Percentiles rank a stretch among this genome's conserved stretches.
Evolutionary conservation across 2,113 vertebrate genomes (phyloP).

Genomic region (Sphaerodactylus townsendi): DNA sequence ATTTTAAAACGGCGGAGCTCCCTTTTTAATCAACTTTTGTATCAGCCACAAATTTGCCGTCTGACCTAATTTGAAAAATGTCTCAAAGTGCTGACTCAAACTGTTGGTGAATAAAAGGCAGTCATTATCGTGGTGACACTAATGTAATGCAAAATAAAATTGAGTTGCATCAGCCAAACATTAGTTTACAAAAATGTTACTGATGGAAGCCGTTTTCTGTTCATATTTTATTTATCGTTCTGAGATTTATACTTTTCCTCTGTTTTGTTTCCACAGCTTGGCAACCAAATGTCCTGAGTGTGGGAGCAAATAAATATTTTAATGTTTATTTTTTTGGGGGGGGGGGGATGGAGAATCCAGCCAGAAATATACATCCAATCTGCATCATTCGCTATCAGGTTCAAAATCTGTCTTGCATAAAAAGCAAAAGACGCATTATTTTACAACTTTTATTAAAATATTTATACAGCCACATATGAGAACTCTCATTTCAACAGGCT

Average conservation of each 20-base stretch:
- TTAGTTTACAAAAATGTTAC: constrained; percentile 80
- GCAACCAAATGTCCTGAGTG: constrained; percentile 52
- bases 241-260: constrained; percentile 58
- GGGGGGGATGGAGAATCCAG: constrained; percentile 1
- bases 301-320: constrained; percentile 43
- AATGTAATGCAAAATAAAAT: constrained; percentile 81
- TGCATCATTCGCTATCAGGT: constrained; percentile 54
- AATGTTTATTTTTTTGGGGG: constrained; percentile 21
- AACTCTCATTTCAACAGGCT: constrained; percentile 61
- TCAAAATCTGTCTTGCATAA: constrained; percentile 35
- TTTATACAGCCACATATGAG: constrained; percentile 70
- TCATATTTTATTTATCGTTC: constrained; percentile 78
- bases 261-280: constrained; percentile 30
- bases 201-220: constrained; percentile 69
- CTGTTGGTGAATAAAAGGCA: constrained; percentile 77
- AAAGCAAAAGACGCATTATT: constrained; percentile 62
- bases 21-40: constrained; percentile 82
- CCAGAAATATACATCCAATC: constrained; percentile 56
- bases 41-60: constrained; percentile 77
- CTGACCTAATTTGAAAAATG: constrained; percentile 82
- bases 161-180: constrained; percentile 76
- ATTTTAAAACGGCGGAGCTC: constrained; percentile 75
- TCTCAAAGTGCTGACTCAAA: constrained; percentile 83
- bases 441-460: constrained; percentile 69
- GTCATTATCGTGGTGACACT: constrained; percentile 73